Conservation (phyloP, 1,140 invertebrate genomes). For the Eurosta solidaginis region DNA sequence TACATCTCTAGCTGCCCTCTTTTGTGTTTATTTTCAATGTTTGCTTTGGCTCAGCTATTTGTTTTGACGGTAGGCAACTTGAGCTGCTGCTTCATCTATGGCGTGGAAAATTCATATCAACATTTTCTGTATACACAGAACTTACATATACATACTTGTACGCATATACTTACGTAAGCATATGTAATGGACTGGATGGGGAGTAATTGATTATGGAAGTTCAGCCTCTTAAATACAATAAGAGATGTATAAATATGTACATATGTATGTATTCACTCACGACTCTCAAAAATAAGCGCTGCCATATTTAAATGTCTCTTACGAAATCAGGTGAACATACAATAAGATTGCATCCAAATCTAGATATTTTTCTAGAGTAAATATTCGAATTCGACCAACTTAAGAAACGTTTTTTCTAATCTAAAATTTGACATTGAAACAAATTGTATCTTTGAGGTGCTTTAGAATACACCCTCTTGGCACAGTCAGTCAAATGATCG, state of each 20-base stretch:
- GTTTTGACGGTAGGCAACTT: neutral
- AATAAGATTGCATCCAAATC: no score
- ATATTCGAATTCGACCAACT: no score
- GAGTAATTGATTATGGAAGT: no score
- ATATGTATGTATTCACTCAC: neutral
- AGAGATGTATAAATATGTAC: neutral
- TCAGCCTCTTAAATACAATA: no score
- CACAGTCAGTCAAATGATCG: neutral
- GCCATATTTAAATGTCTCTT: no score
- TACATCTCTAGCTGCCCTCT: neutral
- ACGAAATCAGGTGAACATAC: no score
- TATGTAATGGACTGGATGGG: no score
- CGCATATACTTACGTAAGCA: neutral
- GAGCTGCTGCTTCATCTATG: neutral
- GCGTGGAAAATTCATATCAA: neutral
- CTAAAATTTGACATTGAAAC: neutral
- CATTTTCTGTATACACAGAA: neutral
- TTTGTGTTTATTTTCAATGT: neutral
- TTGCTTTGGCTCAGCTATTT: neutral
- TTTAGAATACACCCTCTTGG: neutral
- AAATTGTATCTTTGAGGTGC: neutral
- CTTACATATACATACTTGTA: neutral
- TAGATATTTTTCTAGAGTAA: no score
- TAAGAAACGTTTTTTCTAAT: no score
- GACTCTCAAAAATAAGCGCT: no score